These are phyloP conservation scores for Hipparchia semele DNA, from an alignment of 2,888 invertebrate genomes.

Conservation along the genomic window DNA sequence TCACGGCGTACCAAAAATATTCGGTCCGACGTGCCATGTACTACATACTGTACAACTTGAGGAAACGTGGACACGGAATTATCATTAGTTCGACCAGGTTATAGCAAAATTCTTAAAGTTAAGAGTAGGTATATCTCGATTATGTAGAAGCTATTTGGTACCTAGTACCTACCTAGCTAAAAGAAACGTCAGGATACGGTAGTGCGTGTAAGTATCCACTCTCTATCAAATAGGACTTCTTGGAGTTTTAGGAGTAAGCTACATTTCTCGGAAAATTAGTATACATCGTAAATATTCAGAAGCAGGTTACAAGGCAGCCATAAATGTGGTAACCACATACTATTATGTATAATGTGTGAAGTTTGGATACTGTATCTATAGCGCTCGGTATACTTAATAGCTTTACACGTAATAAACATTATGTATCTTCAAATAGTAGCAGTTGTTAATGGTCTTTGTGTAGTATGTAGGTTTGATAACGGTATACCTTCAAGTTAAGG, in stretches of 20 bases:
- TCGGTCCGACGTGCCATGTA: constrained; percentile 65
- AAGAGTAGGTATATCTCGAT: too few relatives aligned
- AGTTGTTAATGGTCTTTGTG: too few relatives aligned
- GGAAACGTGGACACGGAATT: constrained; percentile 62
- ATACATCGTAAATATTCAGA: not conserved
- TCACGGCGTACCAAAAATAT: constrained; percentile 62
- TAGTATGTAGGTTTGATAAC: not conserved
- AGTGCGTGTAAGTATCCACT: too few relatives aligned
- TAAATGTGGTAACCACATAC: not conserved
- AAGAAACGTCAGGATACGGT: too few relatives aligned
- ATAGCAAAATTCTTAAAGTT: not conserved
- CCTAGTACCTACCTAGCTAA: too few relatives aligned
- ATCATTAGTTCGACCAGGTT: constrained; percentile 62
- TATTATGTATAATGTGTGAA: not conserved
- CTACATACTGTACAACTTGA: constrained; percentile 58
- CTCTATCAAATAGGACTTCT: too few relatives aligned
- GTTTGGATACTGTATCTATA: not conserved
- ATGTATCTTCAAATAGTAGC: not conserved
- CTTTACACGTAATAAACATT: constrained; percentile 1
- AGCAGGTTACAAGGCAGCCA: not conserved
- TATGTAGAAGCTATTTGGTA: too few relatives aligned
- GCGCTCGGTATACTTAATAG: not conserved
- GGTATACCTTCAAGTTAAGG: not conserved
- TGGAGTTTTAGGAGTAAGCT: too few relatives aligned
- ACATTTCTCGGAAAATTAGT: too few relatives aligned